Base-by-base conservation (phyloP, 2,888 invertebrate species). In the Leptinotarsa tumamoca region DNA sequence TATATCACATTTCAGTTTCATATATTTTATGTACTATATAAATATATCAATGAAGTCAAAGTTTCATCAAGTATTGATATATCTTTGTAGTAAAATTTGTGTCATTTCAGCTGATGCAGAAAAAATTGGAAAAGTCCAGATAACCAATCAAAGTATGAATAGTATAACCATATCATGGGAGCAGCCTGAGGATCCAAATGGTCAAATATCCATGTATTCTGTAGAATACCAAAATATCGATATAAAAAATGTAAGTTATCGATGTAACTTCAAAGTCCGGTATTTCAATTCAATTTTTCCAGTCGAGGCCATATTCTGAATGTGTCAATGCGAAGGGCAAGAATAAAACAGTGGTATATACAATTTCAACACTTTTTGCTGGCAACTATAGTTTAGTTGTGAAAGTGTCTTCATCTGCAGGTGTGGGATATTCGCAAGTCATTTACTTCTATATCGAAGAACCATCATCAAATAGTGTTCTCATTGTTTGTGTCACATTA, bases 331-430 rank as follows among this genome's bases (percentile, higher is more conserved):
- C 74, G 15, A 80, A 78, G 52, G 79, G 79, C 23, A 80, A 74
- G 61, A 83, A 82, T 27, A 77, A 74, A 68, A 80, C 78, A 21
- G 77, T 82, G 73, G 72, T 66, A 51, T 82, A 92, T 85, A 86
- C 89, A 17, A 85, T 94, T 76, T 90, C 90, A 76, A 91, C 90
- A 80, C 87, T 95, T 52, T 89, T 90, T 58, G 90, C 95, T 56
- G 97, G 97, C 43, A 96, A 95, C 89, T 97, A 97, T 88, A 95
- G 94, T 80, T 90, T 96, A 68, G 90, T 91, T 80, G 91, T 98
- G 15, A 91, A 92, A 74, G 95, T 96, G 10, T 92, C 93, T 69
- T 95, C 97, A 14, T 90, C 96, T 78, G 94, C 94, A 68, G 95
- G 95, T 50, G 90, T 91, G 72, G 95, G 95, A 76, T 91, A 89